Percentiles rank a stretch among this genome's conserved stretches.
These are phyloP conservation scores for Anoura caudifer DNA, from an alignment of 2,113 vertebrate genomes.

Conservation along the genomic window DNA sequence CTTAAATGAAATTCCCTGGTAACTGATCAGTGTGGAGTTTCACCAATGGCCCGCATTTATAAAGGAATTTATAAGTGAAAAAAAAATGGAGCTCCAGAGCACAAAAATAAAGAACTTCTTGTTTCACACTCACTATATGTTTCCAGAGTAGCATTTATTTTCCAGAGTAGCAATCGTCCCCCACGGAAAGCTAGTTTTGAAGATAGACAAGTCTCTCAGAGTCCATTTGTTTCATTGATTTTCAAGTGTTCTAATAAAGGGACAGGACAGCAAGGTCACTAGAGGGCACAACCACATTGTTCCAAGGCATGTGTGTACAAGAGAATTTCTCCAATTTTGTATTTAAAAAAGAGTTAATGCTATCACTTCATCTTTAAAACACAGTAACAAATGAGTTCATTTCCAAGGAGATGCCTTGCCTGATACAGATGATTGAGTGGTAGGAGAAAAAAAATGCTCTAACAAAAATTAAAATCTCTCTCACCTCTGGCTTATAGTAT, in stretches of 20 bases:
- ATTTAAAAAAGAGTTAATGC: not conserved
- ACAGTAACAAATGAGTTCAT: not conserved
- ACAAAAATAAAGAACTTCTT: not conserved
- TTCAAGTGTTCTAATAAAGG: not conserved
- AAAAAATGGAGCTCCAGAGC: not conserved
- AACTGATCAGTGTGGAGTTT: not conserved
- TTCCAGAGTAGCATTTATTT: not conserved
- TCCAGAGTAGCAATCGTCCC: not conserved
- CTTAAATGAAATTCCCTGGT: not conserved
- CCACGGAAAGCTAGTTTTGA: not conserved
- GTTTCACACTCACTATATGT: not conserved
- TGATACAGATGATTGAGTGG: not conserved
- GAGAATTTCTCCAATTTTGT: not conserved
- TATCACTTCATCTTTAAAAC: not conserved
- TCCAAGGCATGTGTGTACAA: not conserved
- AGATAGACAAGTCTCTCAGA: not conserved
- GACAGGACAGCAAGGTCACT: conserved; percentile 1
- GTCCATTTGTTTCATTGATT: not conserved
- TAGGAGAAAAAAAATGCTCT: not conserved
- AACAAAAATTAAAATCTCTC: not conserved
- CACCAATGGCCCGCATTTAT: not conserved
- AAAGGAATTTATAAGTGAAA: not conserved
- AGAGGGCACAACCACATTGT: conserved; percentile 61
- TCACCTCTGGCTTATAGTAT: not conserved
- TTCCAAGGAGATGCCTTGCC: not conserved